Percentiles rank a stretch among this genome's conserved stretches.
phyloP scores from a whole-genome alignment of 2,113 vertebrate genomes.

The Xerus inauris region DNA sequence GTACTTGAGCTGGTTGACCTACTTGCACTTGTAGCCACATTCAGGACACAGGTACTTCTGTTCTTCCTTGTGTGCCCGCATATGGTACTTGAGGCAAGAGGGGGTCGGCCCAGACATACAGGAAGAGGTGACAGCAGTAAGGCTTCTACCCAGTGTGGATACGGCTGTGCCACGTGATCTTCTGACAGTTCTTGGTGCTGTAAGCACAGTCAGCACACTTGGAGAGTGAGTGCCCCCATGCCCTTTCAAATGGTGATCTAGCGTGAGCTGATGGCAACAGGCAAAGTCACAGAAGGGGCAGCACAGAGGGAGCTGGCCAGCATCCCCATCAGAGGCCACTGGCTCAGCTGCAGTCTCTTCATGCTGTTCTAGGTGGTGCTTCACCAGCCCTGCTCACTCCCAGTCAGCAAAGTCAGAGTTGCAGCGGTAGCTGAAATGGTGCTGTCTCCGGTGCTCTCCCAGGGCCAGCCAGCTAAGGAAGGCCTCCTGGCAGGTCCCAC shows the following conservation, averaged over 20 bases:
- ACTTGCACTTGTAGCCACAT: slow-evolving; percentile 99
- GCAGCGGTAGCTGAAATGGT: slow-evolving; percentile 92
- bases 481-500: slow-evolving; percentile 87
- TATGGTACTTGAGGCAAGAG: slow-evolving; percentile 97
- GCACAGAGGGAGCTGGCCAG: slow-evolving; percentile 85
- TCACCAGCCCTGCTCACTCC: slow-evolving; percentile 89
- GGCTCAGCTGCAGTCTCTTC: slow-evolving; percentile 74
- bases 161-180: slow-evolving; percentile 98
- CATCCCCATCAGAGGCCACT: not conserved
- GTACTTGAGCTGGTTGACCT: slow-evolving; percentile 98
- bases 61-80: slow-evolving; percentile 97
- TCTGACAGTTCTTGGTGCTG: slow-evolving; percentile 95
- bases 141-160: slow-evolving; percentile 97
- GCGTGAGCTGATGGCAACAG: slow-evolving; percentile 92
- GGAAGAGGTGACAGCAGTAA: slow-evolving; percentile 94
- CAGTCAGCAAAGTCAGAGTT: slow-evolving; percentile 92
- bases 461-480: slow-evolving; percentile 87
- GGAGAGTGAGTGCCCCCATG: slow-evolving; percentile 95
- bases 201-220: slow-evolving; percentile 95
- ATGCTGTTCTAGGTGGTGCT: slow-evolving; percentile 91
- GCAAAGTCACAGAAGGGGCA: slow-evolving; percentile 91
- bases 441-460: slow-evolving; percentile 87
- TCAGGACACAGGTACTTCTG: slow-evolving; percentile 97
- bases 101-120: slow-evolving; percentile 95
- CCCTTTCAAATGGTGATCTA: slow-evolving; percentile 95